Conservation (phyloP, 2,888 invertebrate species). For the Andrena haemorrhoa region DNA sequence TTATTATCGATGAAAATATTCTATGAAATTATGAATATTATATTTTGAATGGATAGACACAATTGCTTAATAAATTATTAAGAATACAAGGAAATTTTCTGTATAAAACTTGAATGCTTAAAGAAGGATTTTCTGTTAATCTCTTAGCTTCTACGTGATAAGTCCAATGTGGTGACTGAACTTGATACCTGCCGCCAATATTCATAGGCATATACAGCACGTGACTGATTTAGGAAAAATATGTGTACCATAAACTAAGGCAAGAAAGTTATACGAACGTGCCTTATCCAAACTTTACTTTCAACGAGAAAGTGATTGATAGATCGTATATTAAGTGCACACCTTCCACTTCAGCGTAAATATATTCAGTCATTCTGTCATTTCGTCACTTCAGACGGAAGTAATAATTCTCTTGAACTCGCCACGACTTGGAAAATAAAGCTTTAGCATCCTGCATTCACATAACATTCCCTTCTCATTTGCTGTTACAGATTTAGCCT, state of each 20-base stretch:
- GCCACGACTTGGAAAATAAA: neutral
- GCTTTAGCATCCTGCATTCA: neutral
- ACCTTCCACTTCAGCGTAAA: neutral
- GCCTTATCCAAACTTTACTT: neutral
- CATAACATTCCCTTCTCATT: neutral
- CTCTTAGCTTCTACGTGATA: too few relatives aligned
- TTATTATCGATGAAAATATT: too few relatives aligned
- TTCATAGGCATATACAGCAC: neutral
- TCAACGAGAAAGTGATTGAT: slow-evolving; percentile 5
- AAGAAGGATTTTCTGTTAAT: too few relatives aligned
- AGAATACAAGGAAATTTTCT: too few relatives aligned
- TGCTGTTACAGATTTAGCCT: neutral
- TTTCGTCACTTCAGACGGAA: neutral
- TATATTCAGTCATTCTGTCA: slow-evolving; percentile 1
- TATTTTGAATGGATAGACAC: too few relatives aligned
- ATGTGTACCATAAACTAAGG: too few relatives aligned
- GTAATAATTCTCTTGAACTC: neutral
- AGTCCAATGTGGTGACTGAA: too few relatives aligned
- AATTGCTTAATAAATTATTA: too few relatives aligned
- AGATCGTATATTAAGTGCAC: neutral
- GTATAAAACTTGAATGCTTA: too few relatives aligned
- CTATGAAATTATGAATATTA: too few relatives aligned
- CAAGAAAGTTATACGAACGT: neutral
- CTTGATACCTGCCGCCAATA: neutral
- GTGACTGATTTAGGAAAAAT: too few relatives aligned